Evolutionary conservation across 2,888 invertebrate genomes (phyloP).

Genomic region (Machimus atricapillus): DNA sequence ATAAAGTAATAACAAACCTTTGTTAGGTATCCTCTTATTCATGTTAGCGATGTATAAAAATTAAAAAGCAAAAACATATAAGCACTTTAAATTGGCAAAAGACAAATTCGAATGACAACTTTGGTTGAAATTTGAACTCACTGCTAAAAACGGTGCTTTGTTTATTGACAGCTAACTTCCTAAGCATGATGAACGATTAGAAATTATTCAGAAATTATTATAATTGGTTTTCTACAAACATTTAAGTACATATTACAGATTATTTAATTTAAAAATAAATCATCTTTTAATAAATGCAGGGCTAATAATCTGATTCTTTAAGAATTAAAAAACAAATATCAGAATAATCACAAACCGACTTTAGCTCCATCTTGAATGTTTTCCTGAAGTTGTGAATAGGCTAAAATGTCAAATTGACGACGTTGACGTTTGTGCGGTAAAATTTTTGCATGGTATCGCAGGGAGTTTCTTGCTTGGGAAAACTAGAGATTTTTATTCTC

Average conservation of each 20-base stretch:
- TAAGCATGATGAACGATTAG: neutral
- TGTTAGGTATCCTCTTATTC: neutral
- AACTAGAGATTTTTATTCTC: neutral
- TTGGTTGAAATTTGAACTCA: neutral
- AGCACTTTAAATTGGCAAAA: neutral
- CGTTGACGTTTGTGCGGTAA: neutral
- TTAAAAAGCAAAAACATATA: neutral
- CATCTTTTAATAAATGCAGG: neutral
- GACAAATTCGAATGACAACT: neutral
- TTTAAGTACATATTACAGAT: neutral
- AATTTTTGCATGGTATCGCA: neutral
- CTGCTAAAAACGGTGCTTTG: neutral
- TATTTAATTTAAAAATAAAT: neutral
- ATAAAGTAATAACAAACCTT: neutral
- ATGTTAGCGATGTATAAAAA: neutral
- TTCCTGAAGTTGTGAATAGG: neutral
- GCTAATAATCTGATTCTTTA: neutral
- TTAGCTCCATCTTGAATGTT: neutral
- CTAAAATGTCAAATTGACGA: neutral
- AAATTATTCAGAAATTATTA: neutral
- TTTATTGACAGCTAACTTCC: neutral
- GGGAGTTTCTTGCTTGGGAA: neutral
- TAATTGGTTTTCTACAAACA: neutral
- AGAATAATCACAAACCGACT: neutral
- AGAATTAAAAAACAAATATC: neutral